phyloP scores from a whole-genome alignment of 2,113 vertebrate genomes.

The Dascyllus trimaculatus region DNA sequence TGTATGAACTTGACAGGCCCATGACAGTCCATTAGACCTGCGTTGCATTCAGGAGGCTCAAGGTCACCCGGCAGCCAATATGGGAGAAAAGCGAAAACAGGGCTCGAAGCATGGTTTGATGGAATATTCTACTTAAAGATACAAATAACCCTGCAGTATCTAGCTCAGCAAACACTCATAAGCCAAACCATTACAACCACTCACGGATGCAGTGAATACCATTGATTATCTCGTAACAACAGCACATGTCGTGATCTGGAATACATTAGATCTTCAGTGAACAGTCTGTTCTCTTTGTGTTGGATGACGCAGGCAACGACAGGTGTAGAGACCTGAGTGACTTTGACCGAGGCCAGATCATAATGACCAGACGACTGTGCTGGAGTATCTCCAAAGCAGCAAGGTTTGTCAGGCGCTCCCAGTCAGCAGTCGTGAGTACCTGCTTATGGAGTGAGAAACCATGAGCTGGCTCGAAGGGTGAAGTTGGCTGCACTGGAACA shows the following conservation, averaged over 20 bases:
- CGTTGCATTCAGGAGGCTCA: conserved; percentile 26
- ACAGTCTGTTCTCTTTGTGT: no score
- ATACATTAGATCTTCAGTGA: neutral
- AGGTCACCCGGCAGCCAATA: conserved; percentile 25
- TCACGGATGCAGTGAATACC: no score
- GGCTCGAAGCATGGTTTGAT: neutral
- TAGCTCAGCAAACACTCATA: conserved; percentile 16
- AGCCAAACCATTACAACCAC: neutral
- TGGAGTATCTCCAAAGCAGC: neutral
- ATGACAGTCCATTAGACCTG: conserved; percentile 42
- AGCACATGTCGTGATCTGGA: neutral
- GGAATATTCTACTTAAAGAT: conserved; percentile 23
- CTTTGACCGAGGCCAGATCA: neutral
- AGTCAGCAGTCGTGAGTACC: neutral
- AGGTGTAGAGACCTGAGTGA: neutral
- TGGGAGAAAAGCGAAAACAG: conserved; percentile 2
- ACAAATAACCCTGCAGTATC: conserved; percentile 14
- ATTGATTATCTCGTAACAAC: neutral
- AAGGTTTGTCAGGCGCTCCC: neutral
- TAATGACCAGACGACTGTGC: neutral
- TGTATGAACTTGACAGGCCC: conserved; percentile 41
- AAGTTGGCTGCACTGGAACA: neutral
- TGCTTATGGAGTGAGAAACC: neutral
- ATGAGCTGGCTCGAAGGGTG: neutral
- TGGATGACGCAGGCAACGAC: neutral